phyloP scores from a whole-genome alignment of 2,113 vertebrate genomes.

The Cynocephalus volans region DNA sequence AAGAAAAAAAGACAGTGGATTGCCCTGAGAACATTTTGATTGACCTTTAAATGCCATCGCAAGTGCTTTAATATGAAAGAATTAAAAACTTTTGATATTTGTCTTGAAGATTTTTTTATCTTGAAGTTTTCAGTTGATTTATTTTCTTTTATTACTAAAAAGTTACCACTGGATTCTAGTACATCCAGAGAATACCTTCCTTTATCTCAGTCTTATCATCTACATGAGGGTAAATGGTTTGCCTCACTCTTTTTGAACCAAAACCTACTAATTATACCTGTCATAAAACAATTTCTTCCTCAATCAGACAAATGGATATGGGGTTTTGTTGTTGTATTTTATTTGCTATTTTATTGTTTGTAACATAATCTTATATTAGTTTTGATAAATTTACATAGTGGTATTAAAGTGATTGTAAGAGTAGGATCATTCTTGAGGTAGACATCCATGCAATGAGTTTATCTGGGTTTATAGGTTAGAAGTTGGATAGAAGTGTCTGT shows the following conservation, averaged over 20 bases:
- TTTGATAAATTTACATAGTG: background rate
- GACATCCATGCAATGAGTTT: background rate
- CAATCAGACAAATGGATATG: background rate
- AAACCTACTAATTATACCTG: background rate
- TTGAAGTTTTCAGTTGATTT: constrained; percentile 72
- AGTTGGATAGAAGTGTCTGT: background rate
- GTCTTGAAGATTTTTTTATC: constrained; percentile 66
- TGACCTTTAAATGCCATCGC: constrained; percentile 77
- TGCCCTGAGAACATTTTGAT: constrained; percentile 76
- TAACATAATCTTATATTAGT: background rate
- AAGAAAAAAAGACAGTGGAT: constrained; percentile 69
- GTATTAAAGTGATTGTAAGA: background rate
- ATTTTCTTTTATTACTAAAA: constrained; percentile 78
- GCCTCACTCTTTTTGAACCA: background rate
- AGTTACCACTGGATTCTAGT: constrained; percentile 43
- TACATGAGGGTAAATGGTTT: background rate
- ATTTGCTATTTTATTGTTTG: background rate
- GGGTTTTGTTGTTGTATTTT: background rate
- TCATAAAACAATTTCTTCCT: background rate
- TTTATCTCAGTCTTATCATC: background rate
- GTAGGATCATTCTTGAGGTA: background rate
- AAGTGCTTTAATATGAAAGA: constrained; percentile 78
- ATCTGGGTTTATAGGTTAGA: background rate
- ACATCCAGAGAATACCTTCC: background rate
- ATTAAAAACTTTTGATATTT: constrained; percentile 79